Percentiles rank a stretch among this genome's conserved stretches.
Evolutionary conservation across 1,140 invertebrate species (phyloP).

Genomic region (Drosophila setifemur): DNA sequence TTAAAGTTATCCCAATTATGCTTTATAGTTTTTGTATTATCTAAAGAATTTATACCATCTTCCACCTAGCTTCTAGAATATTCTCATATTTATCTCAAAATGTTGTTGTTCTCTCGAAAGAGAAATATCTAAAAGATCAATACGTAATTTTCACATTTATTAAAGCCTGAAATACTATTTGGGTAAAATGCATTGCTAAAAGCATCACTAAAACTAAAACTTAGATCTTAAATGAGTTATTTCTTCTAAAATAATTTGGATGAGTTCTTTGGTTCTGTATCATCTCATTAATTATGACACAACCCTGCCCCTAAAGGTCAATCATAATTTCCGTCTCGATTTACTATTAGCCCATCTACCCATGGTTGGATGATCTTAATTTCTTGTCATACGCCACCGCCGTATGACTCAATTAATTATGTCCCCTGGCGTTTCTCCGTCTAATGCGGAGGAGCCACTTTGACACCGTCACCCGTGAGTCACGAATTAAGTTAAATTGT

Average conservation of each 20-base stretch:
- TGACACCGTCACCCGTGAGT: conserved; percentile 51
- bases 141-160: too few species aligned
- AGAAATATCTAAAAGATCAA: too few species aligned
- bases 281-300: conserved; percentile 13
- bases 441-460: conserved; percentile 29
- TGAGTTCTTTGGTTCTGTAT: too few species aligned
- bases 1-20: neutral
- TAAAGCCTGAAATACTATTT: too few species aligned
- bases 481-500: conserved; percentile 73
- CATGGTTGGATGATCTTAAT: conserved; percentile 42
- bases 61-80: too few species aligned
- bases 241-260: too few species aligned
- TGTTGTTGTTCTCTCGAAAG: too few species aligned
- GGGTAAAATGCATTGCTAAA: too few species aligned
- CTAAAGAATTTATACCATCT: too few species aligned
- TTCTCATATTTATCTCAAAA: too few species aligned
- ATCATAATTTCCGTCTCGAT: conserved; percentile 55
- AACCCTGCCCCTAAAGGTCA: conserved; percentile 58
- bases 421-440: conserved; percentile 4
- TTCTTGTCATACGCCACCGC: conserved; percentile 8
- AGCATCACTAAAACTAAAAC: too few species aligned
- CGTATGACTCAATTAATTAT: conserved; percentile 64
- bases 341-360: conserved; percentile 37
- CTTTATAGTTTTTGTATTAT: too few species aligned
- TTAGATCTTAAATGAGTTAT: neutral